Evolutionary conservation across 2,113 vertebrate species (phyloP).

Genomic region (Bucco capensis): DNA sequence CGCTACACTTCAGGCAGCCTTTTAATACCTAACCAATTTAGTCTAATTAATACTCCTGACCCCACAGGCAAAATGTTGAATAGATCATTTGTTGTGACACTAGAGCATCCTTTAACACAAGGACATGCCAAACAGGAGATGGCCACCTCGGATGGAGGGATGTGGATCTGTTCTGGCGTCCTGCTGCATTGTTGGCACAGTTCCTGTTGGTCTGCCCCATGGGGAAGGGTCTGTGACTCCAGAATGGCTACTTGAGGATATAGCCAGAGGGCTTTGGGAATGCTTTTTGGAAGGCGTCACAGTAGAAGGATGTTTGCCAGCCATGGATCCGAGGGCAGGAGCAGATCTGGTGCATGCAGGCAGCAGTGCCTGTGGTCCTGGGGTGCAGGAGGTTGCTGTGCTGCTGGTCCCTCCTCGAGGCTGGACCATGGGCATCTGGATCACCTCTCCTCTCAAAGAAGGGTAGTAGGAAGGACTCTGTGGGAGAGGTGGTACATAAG

Average conservation of each 20-base stretch:
- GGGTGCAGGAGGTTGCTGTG: neutral
- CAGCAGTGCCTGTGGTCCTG: neutral
- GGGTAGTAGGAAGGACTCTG: neutral
- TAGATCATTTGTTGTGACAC: neutral
- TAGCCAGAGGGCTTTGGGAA: neutral
- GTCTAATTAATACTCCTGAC: conserved; percentile 44
- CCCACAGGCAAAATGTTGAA: conserved; percentile 39
- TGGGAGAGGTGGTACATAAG: neutral
- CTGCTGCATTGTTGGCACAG: accelerated
- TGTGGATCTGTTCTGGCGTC: neutral
- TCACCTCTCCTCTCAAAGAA: no score
- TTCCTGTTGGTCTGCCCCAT: neutral
- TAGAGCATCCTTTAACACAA: neutral
- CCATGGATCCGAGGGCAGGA: neutral
- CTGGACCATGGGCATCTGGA: neutral
- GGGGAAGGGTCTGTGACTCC: neutral
- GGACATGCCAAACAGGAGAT: neutral
- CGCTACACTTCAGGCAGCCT: conserved; percentile 55
- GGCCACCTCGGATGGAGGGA: neutral
- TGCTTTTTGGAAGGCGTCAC: neutral
- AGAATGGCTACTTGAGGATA: neutral
- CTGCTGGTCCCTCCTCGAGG: neutral
- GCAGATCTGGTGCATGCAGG: neutral
- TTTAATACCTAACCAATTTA: conserved; percentile 39
- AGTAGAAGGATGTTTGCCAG: neutral